Conservation (phyloP, 1,140 invertebrate species). For the Trichonephila clavipes region DNA sequence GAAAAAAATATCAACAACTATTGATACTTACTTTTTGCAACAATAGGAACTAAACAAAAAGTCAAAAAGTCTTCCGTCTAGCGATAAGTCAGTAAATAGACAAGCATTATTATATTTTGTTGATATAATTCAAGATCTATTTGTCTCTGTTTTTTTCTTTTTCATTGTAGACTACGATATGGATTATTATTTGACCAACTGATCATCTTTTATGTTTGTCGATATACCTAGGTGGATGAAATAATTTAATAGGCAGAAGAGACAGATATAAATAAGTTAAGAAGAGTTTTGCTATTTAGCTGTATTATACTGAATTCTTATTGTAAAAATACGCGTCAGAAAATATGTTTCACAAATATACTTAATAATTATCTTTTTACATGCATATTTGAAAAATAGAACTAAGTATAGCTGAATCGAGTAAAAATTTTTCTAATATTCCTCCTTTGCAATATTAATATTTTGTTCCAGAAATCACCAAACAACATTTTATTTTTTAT, state of each 20-base stretch:
- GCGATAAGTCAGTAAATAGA: background rate
- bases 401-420: too few relatives aligned
- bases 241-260: background rate
- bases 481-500: too few relatives aligned
- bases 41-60: background rate
- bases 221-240: background rate
- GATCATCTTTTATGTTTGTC: background rate
- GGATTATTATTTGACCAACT: conserved; percentile 17
- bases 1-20: background rate
- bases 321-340: too few relatives aligned
- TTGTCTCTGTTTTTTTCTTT: background rate
- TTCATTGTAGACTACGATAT: background rate
- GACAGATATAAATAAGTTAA: too few relatives aligned
- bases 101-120: background rate
- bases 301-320: too few relatives aligned
- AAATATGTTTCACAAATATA: too few relatives aligned
- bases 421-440: too few relatives aligned
- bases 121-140: conserved; percentile 31
- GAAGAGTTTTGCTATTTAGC: too few relatives aligned
- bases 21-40: background rate
- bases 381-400: too few relatives aligned
- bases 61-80: background rate
- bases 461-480: too few relatives aligned
- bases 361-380: too few relatives aligned
- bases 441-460: too few relatives aligned